A percentile compares a stretch with the other conserved stretches of the same genome.
Evolutionary conservation across 1,140 invertebrate species (phyloP).

Genomic region (Tetragnatha versicolor): DNA sequence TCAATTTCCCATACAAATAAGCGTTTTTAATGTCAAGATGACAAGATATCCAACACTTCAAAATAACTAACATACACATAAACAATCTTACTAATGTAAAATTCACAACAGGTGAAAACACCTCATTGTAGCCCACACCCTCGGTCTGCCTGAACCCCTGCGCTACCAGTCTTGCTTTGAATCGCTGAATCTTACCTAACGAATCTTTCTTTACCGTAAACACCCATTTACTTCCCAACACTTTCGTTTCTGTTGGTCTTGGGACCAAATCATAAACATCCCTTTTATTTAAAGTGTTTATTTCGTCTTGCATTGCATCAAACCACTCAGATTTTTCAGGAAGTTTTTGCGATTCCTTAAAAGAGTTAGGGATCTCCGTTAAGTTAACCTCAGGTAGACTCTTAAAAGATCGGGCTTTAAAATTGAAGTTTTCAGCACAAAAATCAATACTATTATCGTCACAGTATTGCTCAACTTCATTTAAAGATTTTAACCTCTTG

Average conservation of each 20-base stretch:
- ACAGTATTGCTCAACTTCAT: background rate
- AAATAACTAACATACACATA: background rate
- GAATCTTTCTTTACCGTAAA: background rate
- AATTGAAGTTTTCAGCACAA: background rate
- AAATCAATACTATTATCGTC: background rate
- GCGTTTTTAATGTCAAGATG: too few relatives aligned
- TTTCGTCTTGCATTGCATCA: too few relatives aligned
- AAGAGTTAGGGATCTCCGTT: background rate
- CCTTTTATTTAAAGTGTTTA: too few relatives aligned
- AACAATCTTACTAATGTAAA: background rate
- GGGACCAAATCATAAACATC: background rate
- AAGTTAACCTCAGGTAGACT: background rate
- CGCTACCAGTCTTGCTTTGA: slow-evolving; percentile 64
- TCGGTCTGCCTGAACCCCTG: slow-evolving; percentile 63
- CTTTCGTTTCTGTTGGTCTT: background rate
- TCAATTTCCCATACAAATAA: slow-evolving; percentile 52
- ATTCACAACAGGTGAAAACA: too few relatives aligned
- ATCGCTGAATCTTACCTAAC: background rate
- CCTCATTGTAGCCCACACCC: slow-evolving; percentile 63
- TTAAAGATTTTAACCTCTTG: background rate
- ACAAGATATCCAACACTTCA: slow-evolving; percentile 3
- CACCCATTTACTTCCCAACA: background rate
- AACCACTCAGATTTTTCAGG: too few relatives aligned
- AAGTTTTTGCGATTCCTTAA: background rate
- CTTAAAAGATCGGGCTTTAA: background rate